Base-by-base conservation (phyloP, 92 coral and sea anemone genomes). In the Phenganax stokvisi region DNA sequence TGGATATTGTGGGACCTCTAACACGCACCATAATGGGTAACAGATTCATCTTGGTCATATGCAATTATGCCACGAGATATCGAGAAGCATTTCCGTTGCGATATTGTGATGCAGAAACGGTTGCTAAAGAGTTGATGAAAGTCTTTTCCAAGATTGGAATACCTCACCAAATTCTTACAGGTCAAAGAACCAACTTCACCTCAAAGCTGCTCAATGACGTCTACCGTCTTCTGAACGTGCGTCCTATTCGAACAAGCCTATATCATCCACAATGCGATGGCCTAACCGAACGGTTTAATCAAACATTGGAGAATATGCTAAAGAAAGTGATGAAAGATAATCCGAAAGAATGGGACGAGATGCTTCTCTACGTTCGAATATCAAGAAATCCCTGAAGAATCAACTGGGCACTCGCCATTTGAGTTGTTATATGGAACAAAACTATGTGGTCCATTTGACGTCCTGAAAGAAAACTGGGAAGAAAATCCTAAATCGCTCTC, bases 71-170 rank as follows among this genome's bases (percentile, higher is more conserved):
- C 0, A 80, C 85, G 2, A 51, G 85, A 53, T 85, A 85, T 12
- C 78, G 87, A 27, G 90, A 87, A 72, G 92, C 92, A 10, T 69
- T 85, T 13, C 87, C 90, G 2, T 55, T 85, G 54, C 71, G 75
- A 71, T 57, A 75, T 5, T 75, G 80, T 3, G 78, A 76, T 47
- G 64, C 89, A 0, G 69, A 77, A 12, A 71, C 62, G 8, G 71
- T 85, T 1, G 89, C 90, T 7, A 89, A 90, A 28, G 90, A 90
- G 16, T 62, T 90, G n/a, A 62, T 87, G 17, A 57, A 57, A 10
- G 59, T 75, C 52, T 85, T 85, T 29, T 85, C 81, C 13, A 31
- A 81, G 58, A 67, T 85, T 6, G 88, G 88, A 15, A 11, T 86
- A 9, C 89, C 89, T 37, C 76, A 86, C 12, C 86, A 86, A 16